These are phyloP conservation scores for Paracyclopina nana DNA, from an alignment of 1,140 invertebrate species.

Conservation along the genomic window DNA sequence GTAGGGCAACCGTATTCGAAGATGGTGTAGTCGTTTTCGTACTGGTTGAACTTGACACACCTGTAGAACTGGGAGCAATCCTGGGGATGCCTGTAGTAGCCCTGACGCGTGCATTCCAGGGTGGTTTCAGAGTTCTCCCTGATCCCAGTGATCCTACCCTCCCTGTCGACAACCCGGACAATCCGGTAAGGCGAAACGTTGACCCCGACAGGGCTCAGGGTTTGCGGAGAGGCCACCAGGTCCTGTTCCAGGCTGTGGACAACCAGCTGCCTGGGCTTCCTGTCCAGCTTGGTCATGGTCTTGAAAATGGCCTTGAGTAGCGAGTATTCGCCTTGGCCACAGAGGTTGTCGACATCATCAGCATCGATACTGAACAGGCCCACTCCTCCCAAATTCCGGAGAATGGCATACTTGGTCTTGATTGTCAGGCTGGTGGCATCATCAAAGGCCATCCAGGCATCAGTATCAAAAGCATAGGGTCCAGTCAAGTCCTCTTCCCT, in stretches of 20 bases:
- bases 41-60: constrained; percentile 57
- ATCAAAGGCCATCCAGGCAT: constrained; percentile 54
- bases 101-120: constrained; percentile 50
- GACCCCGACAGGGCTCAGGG: constrained; percentile 16
- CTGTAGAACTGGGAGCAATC: constrained; percentile 55
- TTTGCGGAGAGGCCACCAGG: constrained; percentile 20
- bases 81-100: constrained; percentile 54
- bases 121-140: constrained; percentile 44
- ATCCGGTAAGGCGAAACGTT: constrained; percentile 45
- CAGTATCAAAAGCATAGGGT: constrained; percentile 48
- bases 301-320: constrained; percentile 24
- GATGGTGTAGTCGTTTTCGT: constrained; percentile 46
- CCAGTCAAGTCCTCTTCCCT: constrained; percentile 55
- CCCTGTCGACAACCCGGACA: constrained; percentile 44
- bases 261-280: constrained; percentile 30
- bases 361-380: constrained; percentile 26
- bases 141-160: constrained; percentile 44
- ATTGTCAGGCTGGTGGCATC: constrained; percentile 46
- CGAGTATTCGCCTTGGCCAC: constrained; percentile 20
- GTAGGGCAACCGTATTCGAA: constrained; percentile 63
- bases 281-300: constrained; percentile 29
- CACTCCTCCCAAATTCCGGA: constrained; percentile 36
- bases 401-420: constrained; percentile 40
- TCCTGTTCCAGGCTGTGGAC: constrained; percentile 26
- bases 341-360: constrained; percentile 24